These are phyloP conservation scores for Ptiloglossa arizonensis DNA, from an alignment of 1,140 invertebrate genomes.

Conservation along the genomic window DNA sequence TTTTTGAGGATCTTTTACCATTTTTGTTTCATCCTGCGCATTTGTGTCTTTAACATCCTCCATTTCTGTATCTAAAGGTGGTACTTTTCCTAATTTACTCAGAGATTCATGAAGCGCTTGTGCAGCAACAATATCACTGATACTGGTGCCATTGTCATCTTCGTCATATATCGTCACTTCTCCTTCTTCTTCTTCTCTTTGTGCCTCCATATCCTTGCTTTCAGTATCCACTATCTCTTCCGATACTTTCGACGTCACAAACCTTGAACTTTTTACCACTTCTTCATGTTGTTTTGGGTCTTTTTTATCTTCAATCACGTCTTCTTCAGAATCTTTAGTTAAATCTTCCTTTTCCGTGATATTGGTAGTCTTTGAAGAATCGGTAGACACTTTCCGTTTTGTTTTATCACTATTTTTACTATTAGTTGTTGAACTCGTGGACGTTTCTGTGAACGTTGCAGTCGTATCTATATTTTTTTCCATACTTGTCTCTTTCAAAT, in stretches of 20 bases:
- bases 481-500: conserved; percentile 41
- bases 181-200: conserved; percentile 69
- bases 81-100: conserved; percentile 79
- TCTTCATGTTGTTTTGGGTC: conserved; percentile 50
- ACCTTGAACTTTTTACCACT: conserved; percentile 75
- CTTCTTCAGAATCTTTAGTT: conserved; percentile 11
- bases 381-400: conserved; percentile 46
- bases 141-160: conserved; percentile 79
- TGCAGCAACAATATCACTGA: conserved; percentile 80
- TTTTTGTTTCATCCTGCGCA: conserved; percentile 59
- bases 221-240: conserved; percentile 69
- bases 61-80: conserved; percentile 70
- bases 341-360: conserved; percentile 36
- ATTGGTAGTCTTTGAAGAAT: conserved; percentile 2
- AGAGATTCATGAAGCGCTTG: conserved; percentile 80
- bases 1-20: conserved; percentile 52
- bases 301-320: conserved; percentile 2
- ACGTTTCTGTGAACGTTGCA: conserved; percentile 30
- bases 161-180: conserved; percentile 77
- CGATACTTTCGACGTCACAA: conserved; percentile 75
- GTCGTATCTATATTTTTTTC: conserved; percentile 45
- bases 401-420: conserved; percentile 40
- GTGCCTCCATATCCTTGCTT: conserved; percentile 61
- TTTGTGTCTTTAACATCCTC: conserved; percentile 62
- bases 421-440: conserved; percentile 19